These are phyloP conservation scores for Dryobota labecula DNA, from an alignment of 2,888 invertebrate genomes.

Conservation along the genomic window DNA sequence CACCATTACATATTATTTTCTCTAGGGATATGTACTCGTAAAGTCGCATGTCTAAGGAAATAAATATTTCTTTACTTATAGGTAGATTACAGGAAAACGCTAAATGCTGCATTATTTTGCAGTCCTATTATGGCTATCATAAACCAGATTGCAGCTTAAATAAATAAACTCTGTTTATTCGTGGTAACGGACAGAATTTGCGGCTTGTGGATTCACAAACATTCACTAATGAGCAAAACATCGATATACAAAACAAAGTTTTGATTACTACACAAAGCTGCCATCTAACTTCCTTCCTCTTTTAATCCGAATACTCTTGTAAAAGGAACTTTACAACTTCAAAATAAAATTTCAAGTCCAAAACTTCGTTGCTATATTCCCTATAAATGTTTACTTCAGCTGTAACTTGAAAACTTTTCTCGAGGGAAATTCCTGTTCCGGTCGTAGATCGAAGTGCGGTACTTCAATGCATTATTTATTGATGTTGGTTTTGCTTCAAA, in stretches of 20 bases:
- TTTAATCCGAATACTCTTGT: not conserved
- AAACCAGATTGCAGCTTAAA: not conserved
- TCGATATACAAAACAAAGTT: constrained; percentile 9
- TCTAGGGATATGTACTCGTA: no score
- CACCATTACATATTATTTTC: no score
- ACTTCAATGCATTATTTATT: constrained; percentile 43
- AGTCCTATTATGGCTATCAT: not conserved
- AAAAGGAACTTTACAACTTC: constrained; percentile 9
- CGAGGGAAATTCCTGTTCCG: constrained; percentile 47
- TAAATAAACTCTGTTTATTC: constrained; percentile 4
- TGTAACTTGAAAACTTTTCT: constrained; percentile 35
- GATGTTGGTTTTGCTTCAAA: constrained; percentile 33
- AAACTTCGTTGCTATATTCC: not conserved
- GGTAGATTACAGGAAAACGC: no score
- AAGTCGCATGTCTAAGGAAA: no score
- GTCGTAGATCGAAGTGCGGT: constrained; percentile 18
- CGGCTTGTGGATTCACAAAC: constrained; percentile 1
- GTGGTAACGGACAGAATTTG: not conserved
- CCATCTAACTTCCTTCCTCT: not conserved
- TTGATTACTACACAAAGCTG: not conserved
- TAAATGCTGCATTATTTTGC: not conserved
- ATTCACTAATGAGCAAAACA: constrained; percentile 14
- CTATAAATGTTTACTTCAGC: constrained; percentile 36
- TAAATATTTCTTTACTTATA: no score
- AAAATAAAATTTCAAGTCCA: constrained; percentile 25